Evolutionary conservation across 2,888 invertebrate genomes (phyloP).

Genomic region (Ligdia adustata): DNA sequence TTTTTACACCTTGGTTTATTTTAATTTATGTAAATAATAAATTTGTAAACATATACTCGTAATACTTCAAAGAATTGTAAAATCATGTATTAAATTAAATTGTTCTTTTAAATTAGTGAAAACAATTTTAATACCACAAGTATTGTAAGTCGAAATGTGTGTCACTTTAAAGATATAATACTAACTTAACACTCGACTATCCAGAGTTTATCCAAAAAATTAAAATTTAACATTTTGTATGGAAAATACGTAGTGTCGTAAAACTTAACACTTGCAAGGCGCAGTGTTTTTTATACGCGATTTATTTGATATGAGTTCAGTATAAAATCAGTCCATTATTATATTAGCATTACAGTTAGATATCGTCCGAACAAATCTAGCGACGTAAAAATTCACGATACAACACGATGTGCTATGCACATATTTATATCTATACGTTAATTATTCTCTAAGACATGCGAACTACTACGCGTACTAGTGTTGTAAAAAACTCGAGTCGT

Average conservation of each 20-base stretch:
- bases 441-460: slow-evolving; percentile 43
- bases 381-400: slow-evolving; percentile 41
- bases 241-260: too few species aligned
- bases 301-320: slow-evolving; percentile 63
- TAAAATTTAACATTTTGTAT: too few species aligned
- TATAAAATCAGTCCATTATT: slow-evolving; percentile 57
- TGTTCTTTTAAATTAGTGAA: too few species aligned
- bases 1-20: too few species aligned
- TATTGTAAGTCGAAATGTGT: too few species aligned
- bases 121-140: too few species aligned
- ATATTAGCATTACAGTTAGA: slow-evolving; percentile 38
- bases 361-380: slow-evolving; percentile 46
- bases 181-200: too few species aligned
- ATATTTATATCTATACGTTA: slow-evolving; percentile 38
- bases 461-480: slow-evolving; percentile 37
- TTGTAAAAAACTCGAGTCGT: too few species aligned
- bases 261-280: too few species aligned
- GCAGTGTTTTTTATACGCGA: slow-evolving; percentile 44
- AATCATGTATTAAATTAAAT: neutral
- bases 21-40: too few species aligned
- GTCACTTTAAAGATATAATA: too few species aligned
- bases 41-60: slow-evolving; percentile 5
- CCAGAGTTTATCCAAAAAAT: too few species aligned
- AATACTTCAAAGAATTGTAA: neutral
- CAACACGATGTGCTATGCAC: slow-evolving; percentile 58